Evolutionary conservation across 2,113 vertebrate species (phyloP).

Genomic region (Orycteropus afer): DNA sequence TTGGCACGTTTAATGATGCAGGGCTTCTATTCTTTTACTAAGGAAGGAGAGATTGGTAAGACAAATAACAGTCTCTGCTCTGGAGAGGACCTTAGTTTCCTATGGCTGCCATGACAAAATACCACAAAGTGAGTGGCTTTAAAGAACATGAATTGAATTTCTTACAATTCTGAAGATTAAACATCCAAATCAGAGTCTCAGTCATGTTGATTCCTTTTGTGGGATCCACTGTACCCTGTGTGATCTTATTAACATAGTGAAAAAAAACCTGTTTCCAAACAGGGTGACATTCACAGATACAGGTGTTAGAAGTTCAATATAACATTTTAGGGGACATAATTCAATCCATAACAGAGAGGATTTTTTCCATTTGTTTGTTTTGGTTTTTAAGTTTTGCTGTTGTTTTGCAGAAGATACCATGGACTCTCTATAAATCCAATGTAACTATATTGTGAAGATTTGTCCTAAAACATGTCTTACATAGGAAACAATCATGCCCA

Average conservation of each 20-base stretch:
- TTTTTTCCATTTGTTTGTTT: neutral
- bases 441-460: neutral
- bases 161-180: neutral
- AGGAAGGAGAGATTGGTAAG: neutral
- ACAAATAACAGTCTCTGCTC: neutral
- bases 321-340: neutral
- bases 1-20: neutral
- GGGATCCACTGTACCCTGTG: neutral
- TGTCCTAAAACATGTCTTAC: neutral
- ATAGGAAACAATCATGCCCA: neutral
- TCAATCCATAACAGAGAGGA: too few relatives aligned
- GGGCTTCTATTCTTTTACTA: neutral
- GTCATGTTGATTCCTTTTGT: neutral
- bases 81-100: neutral
- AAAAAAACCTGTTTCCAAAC: neutral
- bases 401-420: slow-evolving; percentile 9
- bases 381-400: neutral
- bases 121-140: neutral
- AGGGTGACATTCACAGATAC: neutral
- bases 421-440: neutral
- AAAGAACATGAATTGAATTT: neutral
- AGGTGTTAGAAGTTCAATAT: neutral
- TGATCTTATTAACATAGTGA: neutral
- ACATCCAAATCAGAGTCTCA: neutral
- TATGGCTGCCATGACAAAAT: neutral